Percentiles rank a stretch among this genome's conserved stretches.
phyloP scores from a whole-genome alignment of 2,113 vertebrate genomes.

The Ardeotis arabs region DNA sequence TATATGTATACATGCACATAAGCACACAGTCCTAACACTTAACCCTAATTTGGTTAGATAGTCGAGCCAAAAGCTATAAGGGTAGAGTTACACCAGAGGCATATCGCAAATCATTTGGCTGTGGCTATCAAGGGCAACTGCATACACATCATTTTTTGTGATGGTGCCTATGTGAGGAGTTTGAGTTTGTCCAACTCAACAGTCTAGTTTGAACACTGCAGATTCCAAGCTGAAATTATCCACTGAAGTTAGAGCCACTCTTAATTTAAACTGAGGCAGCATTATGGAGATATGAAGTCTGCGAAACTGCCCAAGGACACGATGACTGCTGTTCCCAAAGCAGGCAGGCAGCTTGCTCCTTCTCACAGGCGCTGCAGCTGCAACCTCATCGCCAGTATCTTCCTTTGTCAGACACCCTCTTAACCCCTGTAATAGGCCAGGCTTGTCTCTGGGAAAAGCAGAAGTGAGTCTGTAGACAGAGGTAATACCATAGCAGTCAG shows the following conservation, averaged over 20 bases:
- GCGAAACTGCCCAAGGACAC: background rate
- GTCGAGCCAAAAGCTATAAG: background rate
- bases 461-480: background rate
- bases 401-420: fast-evolving
- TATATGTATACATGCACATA: background rate
- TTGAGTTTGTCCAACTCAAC: background rate
- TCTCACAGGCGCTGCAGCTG: background rate
- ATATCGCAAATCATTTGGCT: background rate
- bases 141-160: background rate
- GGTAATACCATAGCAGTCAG: background rate
- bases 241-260: fast-evolving
- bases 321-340: background rate
- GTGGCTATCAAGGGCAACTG: background rate
- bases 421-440: fast-evolving
- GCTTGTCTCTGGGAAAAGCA: background rate
- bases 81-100: background rate
- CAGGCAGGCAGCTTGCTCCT: background rate
- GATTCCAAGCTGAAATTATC: background rate
- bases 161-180: background rate
- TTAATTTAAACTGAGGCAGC: background rate
- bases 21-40: background rate
- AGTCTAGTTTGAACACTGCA: background rate
- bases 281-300: background rate
- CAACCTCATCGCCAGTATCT: background rate
- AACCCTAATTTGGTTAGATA: background rate